Percentiles rank a stretch among this genome's conserved stretches.
These are phyloP conservation scores for Stictonetta naevosa DNA, from an alignment of 2,113 vertebrate species.

Conservation along the genomic window DNA sequence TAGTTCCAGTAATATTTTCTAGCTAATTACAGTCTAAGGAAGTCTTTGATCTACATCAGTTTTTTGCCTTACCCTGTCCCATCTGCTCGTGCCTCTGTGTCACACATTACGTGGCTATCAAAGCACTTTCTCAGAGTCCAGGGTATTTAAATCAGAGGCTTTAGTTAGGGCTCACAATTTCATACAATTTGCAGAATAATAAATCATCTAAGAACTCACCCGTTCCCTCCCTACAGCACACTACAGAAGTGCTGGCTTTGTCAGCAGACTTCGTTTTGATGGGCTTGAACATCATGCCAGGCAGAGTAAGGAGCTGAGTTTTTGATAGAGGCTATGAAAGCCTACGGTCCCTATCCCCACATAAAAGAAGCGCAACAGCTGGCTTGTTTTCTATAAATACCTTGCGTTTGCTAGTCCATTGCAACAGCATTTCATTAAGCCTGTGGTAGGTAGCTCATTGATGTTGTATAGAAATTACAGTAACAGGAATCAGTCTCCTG, in stretches of 20 bases:
- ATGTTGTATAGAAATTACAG: neutral
- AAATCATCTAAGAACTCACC: neutral
- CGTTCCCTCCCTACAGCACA: neutral
- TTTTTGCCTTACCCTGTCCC: neutral
- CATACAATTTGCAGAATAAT: neutral
- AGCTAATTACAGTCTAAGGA: neutral
- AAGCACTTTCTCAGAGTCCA: neutral
- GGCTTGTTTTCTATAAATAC: constrained; percentile 62
- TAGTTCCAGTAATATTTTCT: neutral
- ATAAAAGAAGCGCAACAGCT: neutral
- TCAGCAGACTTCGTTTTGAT: neutral
- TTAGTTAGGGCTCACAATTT: neutral
- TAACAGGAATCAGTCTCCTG: neutral
- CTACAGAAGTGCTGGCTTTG: neutral
- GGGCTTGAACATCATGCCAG: neutral
- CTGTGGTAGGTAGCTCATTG: neutral
- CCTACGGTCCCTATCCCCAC: neutral
- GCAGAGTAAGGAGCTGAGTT: neutral
- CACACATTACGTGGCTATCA: neutral
- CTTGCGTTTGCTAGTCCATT: neutral
- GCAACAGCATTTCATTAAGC: constrained; percentile 33
- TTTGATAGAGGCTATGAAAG: neutral
- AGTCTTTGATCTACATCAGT: neutral
- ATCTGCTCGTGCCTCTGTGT: neutral
- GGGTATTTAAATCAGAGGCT: neutral